Percentiles rank a stretch among this genome's conserved stretches.
Conservation (phyloP, 2,888 invertebrate species). For the Machimus atricapillus region DNA sequence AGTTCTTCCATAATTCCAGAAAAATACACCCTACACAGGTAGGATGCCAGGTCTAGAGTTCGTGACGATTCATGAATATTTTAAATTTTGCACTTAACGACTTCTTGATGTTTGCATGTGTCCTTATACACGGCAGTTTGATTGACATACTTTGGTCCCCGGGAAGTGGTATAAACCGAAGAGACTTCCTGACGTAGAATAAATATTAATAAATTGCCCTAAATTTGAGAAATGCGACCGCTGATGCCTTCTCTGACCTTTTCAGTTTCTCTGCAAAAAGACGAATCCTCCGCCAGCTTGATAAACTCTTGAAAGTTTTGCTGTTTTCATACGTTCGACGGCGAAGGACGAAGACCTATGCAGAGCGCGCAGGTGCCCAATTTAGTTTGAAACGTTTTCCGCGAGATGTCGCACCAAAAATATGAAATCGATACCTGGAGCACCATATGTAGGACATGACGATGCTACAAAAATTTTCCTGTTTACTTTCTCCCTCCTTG, state of each 20-base stretch:
- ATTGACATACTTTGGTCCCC: neutral
- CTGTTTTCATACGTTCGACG: neutral
- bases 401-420: slow-evolving; percentile 4
- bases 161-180: neutral
- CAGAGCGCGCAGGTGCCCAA: neutral
- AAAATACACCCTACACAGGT: slow-evolving; percentile 27
- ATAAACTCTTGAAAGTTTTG: neutral
- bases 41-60: slow-evolving; percentile 38
- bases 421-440: slow-evolving; percentile 20
- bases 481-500: slow-evolving; percentile 13
- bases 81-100: slow-evolving; percentile 14
- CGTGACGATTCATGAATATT: slow-evolving; percentile 41
- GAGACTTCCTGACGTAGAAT: neutral
- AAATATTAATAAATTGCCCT: neutral
- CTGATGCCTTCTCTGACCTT: neutral
- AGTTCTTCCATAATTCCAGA: slow-evolving; percentile 28
- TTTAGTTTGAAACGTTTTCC: neutral
- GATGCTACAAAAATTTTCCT: neutral
- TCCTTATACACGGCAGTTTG: slow-evolving; percentile 1
- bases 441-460: neutral
- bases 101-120: slow-evolving; percentile 26
- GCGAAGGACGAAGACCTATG: neutral
- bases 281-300: neutral
- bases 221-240: neutral
- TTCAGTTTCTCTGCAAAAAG: neutral